Evolutionary conservation across 1,140 invertebrate genomes (phyloP), one percentile per base, ranked within the genome.

Genomic region (Dreissena rostriformis): DNA sequence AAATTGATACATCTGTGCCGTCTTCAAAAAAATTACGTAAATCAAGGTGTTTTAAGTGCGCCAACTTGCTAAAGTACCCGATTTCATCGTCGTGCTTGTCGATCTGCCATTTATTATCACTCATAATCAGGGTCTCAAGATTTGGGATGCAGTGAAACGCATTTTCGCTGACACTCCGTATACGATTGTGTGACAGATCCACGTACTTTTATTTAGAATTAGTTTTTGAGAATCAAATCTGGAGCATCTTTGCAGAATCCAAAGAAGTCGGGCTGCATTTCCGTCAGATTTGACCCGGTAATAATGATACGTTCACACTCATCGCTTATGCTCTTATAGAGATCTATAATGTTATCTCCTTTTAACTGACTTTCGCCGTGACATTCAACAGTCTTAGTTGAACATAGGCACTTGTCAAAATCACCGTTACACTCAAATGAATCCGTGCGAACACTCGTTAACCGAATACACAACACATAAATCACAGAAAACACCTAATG

Each of bases 151-250:
- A 82, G 53, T 80, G 77, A 52, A 83, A 87, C 53, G 79, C 81
- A 26, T 87, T 80, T 4, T 86, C 86, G 52, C 81, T 72, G 61
- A 88, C 70, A 17, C 19, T 55, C 22, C 39, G 10, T 39, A 88
- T 80, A 39, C 49, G 73, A 53, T 88, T 87, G 51, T 77, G 66
- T 15, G 83, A 84, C 55, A 88, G 68, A 28, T 86, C 84, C 55
- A 88, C 74, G 15, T 26, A 19, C 26, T 52, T 72, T n/a, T n/a
- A n/a, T n/a, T n/a, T n/a, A n/a, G n/a, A n/a, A n/a, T 8, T 86
- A 39, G 0, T 72, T 63, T 22, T 66, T 19, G 19, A 84, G 26
- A 2, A 71, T 57, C 22, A 72, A 39, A 55, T 12, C 14, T 49
- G 85, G 24, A 19, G 61, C 75, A 17, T 29, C 53, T 28, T 12